phyloP scores from a whole-genome alignment of 2,797 vertebrate species.

The Acropternis orthonyx region DNA sequence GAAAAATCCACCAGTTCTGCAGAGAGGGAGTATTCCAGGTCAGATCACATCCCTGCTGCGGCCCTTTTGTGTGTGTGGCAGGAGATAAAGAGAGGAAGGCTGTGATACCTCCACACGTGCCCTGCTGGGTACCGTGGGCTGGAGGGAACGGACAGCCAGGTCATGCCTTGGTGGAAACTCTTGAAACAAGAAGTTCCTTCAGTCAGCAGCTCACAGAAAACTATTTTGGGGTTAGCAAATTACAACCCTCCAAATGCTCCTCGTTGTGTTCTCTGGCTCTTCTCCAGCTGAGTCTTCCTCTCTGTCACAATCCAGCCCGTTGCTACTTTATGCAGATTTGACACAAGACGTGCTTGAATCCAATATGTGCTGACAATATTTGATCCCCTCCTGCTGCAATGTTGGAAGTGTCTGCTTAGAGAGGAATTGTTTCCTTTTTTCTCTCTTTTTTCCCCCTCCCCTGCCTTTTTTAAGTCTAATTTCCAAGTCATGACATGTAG shows the following conservation, averaged over 20 bases:
- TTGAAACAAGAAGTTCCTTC: not conserved
- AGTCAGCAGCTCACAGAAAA: not conserved
- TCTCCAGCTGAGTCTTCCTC: not conserved
- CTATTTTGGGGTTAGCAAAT: not conserved
- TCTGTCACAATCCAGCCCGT: not conserved
- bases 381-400: not conserved
- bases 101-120: fast-evolving
- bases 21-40: not conserved
- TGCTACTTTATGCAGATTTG: not conserved
- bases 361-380: not conserved
- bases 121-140: not conserved
- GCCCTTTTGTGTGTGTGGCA: not conserved
- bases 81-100: not conserved
- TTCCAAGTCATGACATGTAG: conserved; percentile 24
- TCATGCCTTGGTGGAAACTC: fast-evolving
- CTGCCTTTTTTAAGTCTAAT: not conserved
- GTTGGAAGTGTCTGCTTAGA: not conserved
- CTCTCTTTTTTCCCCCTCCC: not conserved
- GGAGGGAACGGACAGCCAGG: not conserved
- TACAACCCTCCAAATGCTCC: not conserved
- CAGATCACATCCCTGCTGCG: not conserved
- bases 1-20: not conserved
- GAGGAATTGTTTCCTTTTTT: not conserved
- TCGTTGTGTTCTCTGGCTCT: not conserved
- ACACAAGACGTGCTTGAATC: not conserved